phyloP scores from a whole-genome alignment of 2,888 invertebrate genomes.

The Aricia artaxerxes region DNA sequence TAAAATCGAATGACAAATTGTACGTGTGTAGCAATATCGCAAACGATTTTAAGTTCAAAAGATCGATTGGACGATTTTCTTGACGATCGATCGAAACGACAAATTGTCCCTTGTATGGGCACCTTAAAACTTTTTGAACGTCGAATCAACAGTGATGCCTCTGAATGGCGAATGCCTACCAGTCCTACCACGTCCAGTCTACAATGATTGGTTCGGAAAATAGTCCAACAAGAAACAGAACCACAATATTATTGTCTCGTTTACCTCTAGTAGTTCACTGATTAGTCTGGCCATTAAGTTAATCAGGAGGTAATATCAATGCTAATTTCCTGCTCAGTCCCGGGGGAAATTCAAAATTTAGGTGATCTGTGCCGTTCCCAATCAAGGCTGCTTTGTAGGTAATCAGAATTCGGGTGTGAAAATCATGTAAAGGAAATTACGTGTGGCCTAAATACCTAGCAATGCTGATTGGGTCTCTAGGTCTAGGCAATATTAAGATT shows the following conservation, averaged over 20 bases:
- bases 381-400: conserved; percentile 23
- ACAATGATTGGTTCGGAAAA: no score
- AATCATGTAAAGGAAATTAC: conserved; percentile 28
- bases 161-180: no score
- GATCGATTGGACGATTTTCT: no score
- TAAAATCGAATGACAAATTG: no score
- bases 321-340: conserved; percentile 34
- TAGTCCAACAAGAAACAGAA: background rate
- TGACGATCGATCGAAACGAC: no score
- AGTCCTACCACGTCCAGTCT: no score
- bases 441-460: conserved; percentile 9
- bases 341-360: conserved; percentile 33
- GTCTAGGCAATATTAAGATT: background rate
- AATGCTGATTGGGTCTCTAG: conserved; percentile 13
- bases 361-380: conserved; percentile 17
- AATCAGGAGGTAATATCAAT: conserved; percentile 27
- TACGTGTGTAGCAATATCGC: no score
- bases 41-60: no score
- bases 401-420: conserved; percentile 14
- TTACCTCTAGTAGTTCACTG: background rate
- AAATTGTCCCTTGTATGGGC: no score
- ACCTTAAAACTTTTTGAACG: no score
- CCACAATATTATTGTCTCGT: background rate
- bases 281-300: background rate
- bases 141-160: no score